These are phyloP conservation scores for Cyrtodaria siliqua DNA, from an alignment of 2,888 invertebrate genomes.

Conservation along the genomic window DNA sequence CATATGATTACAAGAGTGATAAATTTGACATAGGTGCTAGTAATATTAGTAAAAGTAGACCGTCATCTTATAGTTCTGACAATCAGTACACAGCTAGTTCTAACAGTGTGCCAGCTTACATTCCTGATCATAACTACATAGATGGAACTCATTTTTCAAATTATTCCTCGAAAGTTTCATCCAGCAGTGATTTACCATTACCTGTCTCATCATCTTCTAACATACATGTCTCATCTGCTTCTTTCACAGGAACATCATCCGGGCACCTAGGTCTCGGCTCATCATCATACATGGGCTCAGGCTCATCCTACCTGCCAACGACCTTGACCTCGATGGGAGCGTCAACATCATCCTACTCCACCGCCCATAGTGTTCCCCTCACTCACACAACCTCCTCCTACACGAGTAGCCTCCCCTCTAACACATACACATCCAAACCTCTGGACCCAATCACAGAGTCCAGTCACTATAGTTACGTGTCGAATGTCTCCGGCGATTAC, in stretches of 20 bases:
- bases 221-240: slow-evolving; percentile 12
- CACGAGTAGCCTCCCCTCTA: slow-evolving; percentile 50
- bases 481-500: slow-evolving; percentile 70
- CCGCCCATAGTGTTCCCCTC: slow-evolving; percentile 61
- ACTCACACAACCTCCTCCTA: slow-evolving; percentile 54
- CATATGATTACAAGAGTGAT: slow-evolving; percentile 1
- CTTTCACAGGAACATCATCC: slow-evolving; percentile 32
- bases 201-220: slow-evolving; percentile 39
- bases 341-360: slow-evolving; percentile 58
- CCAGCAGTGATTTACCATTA: slow-evolving; percentile 31
- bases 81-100: slow-evolving; percentile 17
- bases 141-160: slow-evolving; percentile 58
- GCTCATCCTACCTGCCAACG: slow-evolving; percentile 58
- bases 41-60: slow-evolving; percentile 6
- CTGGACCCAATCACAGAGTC: slow-evolving; percentile 65
- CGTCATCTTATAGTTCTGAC: slow-evolving; percentile 9
- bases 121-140: slow-evolving; percentile 43
- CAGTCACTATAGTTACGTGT: slow-evolving; percentile 76
- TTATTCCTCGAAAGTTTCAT: slow-evolving; percentile 51
- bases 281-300: slow-evolving; percentile 53
- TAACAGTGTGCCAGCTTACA: slow-evolving; percentile 28
- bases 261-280: slow-evolving; percentile 37
- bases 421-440: slow-evolving; percentile 54
- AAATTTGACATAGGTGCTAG: slow-evolving; percentile 8
- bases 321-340: slow-evolving; percentile 47